Conservation (phyloP, 2,888 invertebrate genomes). For the Plagiodera versicolora region DNA sequence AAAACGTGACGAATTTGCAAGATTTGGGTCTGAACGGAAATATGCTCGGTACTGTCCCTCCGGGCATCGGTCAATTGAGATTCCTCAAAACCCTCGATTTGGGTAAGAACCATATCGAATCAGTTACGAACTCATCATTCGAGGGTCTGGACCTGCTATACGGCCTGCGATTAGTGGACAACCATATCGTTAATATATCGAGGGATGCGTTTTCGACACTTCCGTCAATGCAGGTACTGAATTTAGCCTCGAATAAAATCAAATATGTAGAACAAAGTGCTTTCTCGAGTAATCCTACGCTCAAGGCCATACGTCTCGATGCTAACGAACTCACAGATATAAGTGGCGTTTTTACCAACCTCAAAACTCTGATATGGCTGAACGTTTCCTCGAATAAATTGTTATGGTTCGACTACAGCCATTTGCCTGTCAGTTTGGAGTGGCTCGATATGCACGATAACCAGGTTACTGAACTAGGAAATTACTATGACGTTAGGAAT, state of each 20-base stretch:
- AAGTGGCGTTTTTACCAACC: constrained; percentile 74
- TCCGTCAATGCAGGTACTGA: constrained; percentile 74
- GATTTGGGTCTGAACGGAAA: constrained; percentile 78
- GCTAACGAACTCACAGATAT: constrained; percentile 77
- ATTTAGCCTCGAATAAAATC: constrained; percentile 79
- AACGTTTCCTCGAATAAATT: constrained; percentile 81
- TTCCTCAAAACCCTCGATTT: constrained; percentile 77
- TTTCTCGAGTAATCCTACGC: constrained; percentile 71
- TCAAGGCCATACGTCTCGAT: constrained; percentile 76
- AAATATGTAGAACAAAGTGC: constrained; percentile 76
- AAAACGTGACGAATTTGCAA: constrained; percentile 76
- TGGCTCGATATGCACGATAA: constrained; percentile 83
- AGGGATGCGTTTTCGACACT: constrained; percentile 73
- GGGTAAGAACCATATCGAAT: constrained; percentile 77
- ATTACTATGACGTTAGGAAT: constrained; percentile 69
- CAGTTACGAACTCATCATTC: constrained; percentile 72
- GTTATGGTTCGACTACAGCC: constrained; percentile 78
- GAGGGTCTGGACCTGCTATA: constrained; percentile 73
- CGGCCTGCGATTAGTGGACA: constrained; percentile 77
- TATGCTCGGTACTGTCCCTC: constrained; percentile 69
- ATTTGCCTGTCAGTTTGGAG: constrained; percentile 73
- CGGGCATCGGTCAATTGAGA: constrained; percentile 68
- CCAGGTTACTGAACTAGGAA: constrained; percentile 73
- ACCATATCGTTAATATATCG: constrained; percentile 75
- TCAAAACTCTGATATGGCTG: constrained; percentile 75